phyloP scores from a whole-genome alignment of 2,113 vertebrate genomes.

The Phalacrocorax carbo region DNA sequence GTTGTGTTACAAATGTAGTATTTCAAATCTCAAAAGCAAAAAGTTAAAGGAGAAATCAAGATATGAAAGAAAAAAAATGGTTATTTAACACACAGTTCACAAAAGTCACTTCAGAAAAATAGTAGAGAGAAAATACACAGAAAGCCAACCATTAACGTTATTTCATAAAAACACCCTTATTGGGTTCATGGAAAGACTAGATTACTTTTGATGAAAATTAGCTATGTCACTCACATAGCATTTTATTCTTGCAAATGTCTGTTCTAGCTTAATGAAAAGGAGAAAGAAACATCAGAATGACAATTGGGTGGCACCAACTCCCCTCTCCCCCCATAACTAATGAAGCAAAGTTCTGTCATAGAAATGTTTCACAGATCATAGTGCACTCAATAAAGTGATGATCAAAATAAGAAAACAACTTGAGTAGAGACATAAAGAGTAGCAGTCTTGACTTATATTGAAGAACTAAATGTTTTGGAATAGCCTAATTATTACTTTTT shows the following conservation, averaged over 20 bases:
- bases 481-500: not conserved
- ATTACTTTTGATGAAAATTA: not conserved
- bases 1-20: not conserved
- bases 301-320: not conserved
- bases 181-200: not conserved
- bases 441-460: not conserved
- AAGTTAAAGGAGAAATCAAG: not conserved
- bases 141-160: not conserved
- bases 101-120: not conserved
- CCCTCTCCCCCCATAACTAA: not conserved
- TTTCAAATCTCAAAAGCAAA: not conserved
- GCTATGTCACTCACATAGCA: not conserved
- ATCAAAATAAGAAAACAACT: not conserved
- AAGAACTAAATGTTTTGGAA: not conserved
- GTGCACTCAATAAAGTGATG: not conserved
- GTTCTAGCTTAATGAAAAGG: not conserved
- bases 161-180: not conserved
- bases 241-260: not conserved
- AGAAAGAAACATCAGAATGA: not conserved
- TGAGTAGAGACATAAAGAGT: not conserved
- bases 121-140: not conserved
- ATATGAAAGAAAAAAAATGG: not conserved
- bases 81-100: not conserved
- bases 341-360: not conserved
- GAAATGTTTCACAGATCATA: not conserved